Evolutionary conservation across 2,888 invertebrate genomes (phyloP).

Genomic region (Agonopterix arenella): DNA sequence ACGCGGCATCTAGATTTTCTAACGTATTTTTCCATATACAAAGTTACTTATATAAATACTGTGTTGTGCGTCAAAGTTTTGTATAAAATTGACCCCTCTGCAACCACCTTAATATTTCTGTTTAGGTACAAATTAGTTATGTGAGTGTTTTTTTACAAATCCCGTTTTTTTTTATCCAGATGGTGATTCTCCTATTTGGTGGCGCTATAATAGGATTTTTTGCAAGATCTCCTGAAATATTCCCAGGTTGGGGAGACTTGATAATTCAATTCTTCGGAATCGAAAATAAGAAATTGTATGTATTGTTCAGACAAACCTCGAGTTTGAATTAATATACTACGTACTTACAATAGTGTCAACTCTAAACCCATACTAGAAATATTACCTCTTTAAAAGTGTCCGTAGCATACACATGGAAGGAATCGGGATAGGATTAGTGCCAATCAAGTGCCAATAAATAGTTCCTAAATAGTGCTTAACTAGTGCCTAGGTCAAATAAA

Average conservation of each 20-base stretch:
- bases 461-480: too few species aligned
- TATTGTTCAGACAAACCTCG: not conserved
- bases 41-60: too few species aligned
- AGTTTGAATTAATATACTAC: not conserved
- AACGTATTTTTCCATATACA: too few species aligned
- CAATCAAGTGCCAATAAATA: too few species aligned
- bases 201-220: conserved; percentile 52
- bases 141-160: not conserved
- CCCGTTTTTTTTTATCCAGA: conserved; percentile 30
- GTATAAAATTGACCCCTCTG: too few species aligned
- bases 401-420: too few species aligned
- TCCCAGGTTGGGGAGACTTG: conserved; percentile 52
- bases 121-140: not conserved
- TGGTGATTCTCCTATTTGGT: conserved; percentile 46
- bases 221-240: conserved; percentile 56
- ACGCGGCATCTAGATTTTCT: too few species aligned
- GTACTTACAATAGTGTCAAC: not conserved
- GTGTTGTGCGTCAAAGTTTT: too few species aligned
- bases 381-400: too few species aligned
- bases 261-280: not conserved
- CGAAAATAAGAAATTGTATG: not conserved
- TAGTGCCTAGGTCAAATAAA: too few species aligned
- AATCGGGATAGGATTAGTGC: too few species aligned
- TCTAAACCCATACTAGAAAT: not conserved
- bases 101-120: too few species aligned